Evolutionary conservation across 2,888 invertebrate genomes (phyloP).

Genomic region (Nysson spinosus): DNA sequence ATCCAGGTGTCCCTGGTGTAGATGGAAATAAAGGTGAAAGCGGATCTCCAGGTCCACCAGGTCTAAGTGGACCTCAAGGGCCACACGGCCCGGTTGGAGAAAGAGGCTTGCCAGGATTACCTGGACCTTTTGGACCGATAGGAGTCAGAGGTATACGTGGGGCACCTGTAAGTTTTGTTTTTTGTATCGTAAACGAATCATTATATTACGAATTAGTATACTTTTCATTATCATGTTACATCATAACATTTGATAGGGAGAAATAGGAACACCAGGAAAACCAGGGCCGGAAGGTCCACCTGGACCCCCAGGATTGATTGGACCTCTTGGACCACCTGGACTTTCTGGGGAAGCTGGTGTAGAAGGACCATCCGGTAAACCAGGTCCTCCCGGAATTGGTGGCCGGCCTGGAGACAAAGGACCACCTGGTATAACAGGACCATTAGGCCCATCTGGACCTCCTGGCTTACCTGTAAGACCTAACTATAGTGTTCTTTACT

Average conservation of each 20-base stretch:
- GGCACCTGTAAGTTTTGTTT: constrained; percentile 78
- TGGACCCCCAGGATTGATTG: constrained; percentile 83
- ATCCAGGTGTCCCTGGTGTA: constrained; percentile 84
- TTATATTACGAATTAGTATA: too few species aligned
- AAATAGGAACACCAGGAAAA: constrained; percentile 85
- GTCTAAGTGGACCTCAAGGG: constrained; percentile 85
- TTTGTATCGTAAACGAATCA: too few species aligned
- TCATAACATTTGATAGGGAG: constrained; percentile 80
- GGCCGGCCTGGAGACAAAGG: constrained; percentile 89
- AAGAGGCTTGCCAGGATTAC: constrained; percentile 82
- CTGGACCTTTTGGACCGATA: constrained; percentile 82
- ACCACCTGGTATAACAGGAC: constrained; percentile 83
- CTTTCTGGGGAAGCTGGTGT: constrained; percentile 82
- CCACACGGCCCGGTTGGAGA: constrained; percentile 85
- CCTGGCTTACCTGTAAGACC: constrained; percentile 84
- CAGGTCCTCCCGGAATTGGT: constrained; percentile 84
- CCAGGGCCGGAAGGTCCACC: constrained; percentile 86
- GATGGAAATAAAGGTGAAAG: constrained; percentile 88
- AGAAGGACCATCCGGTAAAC: constrained; percentile 83
- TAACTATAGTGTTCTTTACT: neutral
- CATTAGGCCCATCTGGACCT: constrained; percentile 82
- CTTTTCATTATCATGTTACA: too few species aligned
- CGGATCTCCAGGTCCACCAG: constrained; percentile 84
- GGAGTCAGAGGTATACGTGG: constrained; percentile 85
- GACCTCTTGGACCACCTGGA: constrained; percentile 84